Conservation (phyloP, 1,140 invertebrate genomes). For the Camponotus vicinus region DNA sequence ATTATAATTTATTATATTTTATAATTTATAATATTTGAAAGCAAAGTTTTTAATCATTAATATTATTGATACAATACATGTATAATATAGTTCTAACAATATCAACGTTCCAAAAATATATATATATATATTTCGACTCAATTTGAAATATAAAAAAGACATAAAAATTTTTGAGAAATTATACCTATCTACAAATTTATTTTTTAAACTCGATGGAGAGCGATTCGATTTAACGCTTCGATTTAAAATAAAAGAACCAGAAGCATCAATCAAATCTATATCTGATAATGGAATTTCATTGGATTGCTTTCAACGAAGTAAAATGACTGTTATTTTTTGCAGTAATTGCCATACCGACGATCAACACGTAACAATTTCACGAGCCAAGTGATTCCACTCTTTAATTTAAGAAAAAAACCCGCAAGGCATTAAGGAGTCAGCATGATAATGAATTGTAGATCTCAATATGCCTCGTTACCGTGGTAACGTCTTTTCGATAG, state of each 20-base stretch:
- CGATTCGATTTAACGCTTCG: neutral
- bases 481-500: neutral
- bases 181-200: neutral
- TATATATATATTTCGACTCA: neutral
- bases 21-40: neutral
- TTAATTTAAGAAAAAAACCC: neutral
- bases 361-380: conserved; percentile 19
- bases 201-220: neutral
- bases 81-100: neutral
- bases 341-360: neutral
- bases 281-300: neutral
- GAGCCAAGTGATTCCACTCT: neutral
- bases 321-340: neutral
- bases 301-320: neutral
- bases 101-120: neutral
- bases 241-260: neutral
- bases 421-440: neutral
- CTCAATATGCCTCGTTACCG: conserved; percentile 24
- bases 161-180: neutral
- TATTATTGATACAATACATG: neutral
- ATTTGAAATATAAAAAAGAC: neutral
- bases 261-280: conserved; percentile 12
- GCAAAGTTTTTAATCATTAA: neutral
- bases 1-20: neutral
- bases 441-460: conserved; percentile 17